Conservation (phyloP, 2,888 invertebrate genomes). For the Hyppa rectilinea region DNA sequence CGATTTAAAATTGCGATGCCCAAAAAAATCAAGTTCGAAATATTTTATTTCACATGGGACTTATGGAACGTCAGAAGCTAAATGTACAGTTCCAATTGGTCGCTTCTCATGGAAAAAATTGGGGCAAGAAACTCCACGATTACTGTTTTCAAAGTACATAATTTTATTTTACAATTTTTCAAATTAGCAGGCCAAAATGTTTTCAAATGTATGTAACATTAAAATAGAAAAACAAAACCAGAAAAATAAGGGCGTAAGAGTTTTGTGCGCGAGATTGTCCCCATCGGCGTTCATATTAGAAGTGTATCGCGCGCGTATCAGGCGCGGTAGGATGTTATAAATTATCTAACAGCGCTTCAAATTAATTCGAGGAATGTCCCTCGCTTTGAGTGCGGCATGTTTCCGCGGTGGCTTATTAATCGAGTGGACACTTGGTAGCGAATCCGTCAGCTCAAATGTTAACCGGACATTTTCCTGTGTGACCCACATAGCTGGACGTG, state of each 20-base stretch:
- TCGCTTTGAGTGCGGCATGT: conserved; percentile 80
- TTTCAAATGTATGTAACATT: no score
- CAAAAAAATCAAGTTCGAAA: conserved; percentile 20
- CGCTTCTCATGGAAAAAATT: not conserved
- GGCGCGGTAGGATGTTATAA: conserved; percentile 88
- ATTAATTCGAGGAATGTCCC: conserved; percentile 89
- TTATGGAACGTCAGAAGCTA: not conserved
- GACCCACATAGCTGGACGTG: conserved; percentile 59
- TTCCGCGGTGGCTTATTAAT: conserved; percentile 88
- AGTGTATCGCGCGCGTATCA: conserved; percentile 77
- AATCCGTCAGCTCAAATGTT: conserved; percentile 81
- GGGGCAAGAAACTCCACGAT: not conserved
- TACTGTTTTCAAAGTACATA: not conserved
- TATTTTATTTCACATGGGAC: not conserved
- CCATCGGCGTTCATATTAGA: conserved; percentile 63
- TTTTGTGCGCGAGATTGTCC: conserved; percentile 67
- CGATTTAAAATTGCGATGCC: conserved; percentile 51
- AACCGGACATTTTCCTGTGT: conserved; percentile 61
- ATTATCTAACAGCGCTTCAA: conserved; percentile 90
- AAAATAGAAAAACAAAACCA: no score
- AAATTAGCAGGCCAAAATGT: no score
- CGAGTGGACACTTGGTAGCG: conserved; percentile 84
- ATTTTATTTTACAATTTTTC: no score
- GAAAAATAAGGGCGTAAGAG: conserved; percentile 50
- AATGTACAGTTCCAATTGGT: not conserved